Evolutionary conservation across 2,888 invertebrate species (phyloP).

Genomic region (Galerucella calmariensis): DNA sequence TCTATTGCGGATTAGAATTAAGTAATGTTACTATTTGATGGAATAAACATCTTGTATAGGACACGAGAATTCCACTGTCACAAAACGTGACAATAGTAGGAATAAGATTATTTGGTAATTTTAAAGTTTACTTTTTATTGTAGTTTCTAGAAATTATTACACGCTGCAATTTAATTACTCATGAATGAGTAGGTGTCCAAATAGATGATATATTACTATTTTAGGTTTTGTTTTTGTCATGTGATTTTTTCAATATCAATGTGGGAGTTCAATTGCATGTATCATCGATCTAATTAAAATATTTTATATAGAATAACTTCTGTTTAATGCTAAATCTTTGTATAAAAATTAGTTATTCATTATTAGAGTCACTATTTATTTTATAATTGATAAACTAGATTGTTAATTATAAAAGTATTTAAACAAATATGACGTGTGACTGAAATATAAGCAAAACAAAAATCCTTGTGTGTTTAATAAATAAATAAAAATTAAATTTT

Average conservation of each 20-base stretch:
- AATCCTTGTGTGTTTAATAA: not conserved
- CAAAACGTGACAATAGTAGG: not conserved
- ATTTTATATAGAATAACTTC: not conserved
- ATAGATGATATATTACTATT: slow-evolving; percentile 19
- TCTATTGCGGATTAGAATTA: no score
- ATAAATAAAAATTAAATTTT: no score
- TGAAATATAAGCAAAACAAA: not conserved
- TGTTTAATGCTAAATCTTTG: not conserved
- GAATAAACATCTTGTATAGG: no score
- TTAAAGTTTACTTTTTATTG: not conserved
- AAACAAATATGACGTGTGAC: not conserved
- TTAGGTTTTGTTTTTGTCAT: slow-evolving; percentile 1
- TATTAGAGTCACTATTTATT: not conserved
- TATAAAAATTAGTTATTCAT: not conserved
- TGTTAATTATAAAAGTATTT: not conserved
- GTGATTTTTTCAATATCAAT: slow-evolving; percentile 4
- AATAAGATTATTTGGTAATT: not conserved
- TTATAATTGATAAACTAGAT: not conserved
- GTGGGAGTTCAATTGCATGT: not conserved
- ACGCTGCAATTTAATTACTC: slow-evolving; percentile 11
- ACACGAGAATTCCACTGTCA: no score
- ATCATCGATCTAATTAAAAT: not conserved
- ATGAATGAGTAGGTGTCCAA: slow-evolving; percentile 12
- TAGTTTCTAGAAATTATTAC: slow-evolving; percentile 2
- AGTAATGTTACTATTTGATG: no score